Evolutionary conservation across 35 echinoderm and acorn worm genomes (phyloP).

Genomic region (Diadema setosum): DNA sequence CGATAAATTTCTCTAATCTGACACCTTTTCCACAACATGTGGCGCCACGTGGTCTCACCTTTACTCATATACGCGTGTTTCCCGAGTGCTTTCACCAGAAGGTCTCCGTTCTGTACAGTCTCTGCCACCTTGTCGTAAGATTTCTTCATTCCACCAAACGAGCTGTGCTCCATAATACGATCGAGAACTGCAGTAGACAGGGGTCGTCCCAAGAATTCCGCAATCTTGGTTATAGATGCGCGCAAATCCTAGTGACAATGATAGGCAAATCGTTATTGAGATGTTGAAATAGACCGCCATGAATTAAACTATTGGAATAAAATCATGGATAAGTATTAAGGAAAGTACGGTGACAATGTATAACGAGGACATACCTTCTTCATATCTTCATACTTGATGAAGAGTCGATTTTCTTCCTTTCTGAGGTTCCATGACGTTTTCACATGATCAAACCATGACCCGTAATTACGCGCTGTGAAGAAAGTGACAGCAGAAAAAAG

Average conservation of each 20-base stretch:
- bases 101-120: background rate
- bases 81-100: constrained; percentile 24
- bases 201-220: constrained; percentile 15
- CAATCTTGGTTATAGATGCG: background rate
- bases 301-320: too few relatives aligned
- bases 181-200: background rate
- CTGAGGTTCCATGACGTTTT: constrained; percentile 7
- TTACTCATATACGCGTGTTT: constrained; percentile 41
- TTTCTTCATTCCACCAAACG: constrained; percentile 57
- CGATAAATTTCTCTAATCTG: too few relatives aligned
- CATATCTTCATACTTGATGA: constrained; percentile 48
- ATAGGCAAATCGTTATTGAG: background rate
- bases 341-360: too few relatives aligned
- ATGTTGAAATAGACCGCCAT: too few relatives aligned
- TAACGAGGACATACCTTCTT: constrained; percentile 28
- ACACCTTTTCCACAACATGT: too few relatives aligned
- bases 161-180: constrained; percentile 11
- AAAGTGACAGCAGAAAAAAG: background rate
- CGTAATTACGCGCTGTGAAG: background rate
- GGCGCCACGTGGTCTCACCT: background rate
- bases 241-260: background rate
- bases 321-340: too few relatives aligned
- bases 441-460: constrained; percentile 22
- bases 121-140: constrained; percentile 48
- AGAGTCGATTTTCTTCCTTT: constrained; percentile 21